Percentiles rank a stretch among this genome's conserved stretches.
phyloP scores from a whole-genome alignment of 2,797 vertebrate species.

The Eremophila alpestris region DNA sequence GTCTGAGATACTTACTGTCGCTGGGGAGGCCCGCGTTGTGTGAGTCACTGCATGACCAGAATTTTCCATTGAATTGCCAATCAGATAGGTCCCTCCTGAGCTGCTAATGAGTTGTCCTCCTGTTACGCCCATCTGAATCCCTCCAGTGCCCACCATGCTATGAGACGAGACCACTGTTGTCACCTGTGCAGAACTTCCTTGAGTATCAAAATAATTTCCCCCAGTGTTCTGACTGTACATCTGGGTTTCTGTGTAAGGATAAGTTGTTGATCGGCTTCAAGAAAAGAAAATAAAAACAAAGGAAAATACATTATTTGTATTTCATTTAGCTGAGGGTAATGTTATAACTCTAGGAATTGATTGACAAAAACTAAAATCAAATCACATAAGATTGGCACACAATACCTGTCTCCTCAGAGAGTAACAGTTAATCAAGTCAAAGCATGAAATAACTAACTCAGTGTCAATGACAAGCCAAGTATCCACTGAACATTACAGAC shows the following conservation, averaged over 20 bases:
- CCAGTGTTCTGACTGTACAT: slow-evolving; percentile 87
- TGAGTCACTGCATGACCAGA: slow-evolving; percentile 83
- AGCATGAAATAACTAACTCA: not conserved
- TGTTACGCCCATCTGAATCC: slow-evolving; percentile 84
- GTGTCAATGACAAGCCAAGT: not conserved
- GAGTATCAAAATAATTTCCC: slow-evolving; percentile 85
- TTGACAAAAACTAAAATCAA: not conserved
- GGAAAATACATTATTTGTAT: slow-evolving; percentile 43
- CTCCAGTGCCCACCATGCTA: slow-evolving; percentile 84
- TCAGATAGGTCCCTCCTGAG: slow-evolving; percentile 83
- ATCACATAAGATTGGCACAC: not conserved
- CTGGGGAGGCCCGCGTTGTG: slow-evolving; percentile 82
- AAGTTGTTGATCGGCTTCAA: slow-evolving; percentile 84
- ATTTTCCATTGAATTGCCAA: slow-evolving; percentile 85
- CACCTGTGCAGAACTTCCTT: slow-evolving; percentile 85
- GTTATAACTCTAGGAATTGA: not conserved
- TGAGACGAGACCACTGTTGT: slow-evolving; percentile 84
- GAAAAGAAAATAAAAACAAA: slow-evolving; percentile 58
- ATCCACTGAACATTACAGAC: not conserved
- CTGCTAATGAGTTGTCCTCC: slow-evolving; percentile 86
- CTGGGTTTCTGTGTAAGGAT: slow-evolving; percentile 85
- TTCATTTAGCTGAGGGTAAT: not conserved
- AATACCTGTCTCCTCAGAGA: not conserved
- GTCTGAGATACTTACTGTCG: slow-evolving; percentile 79
- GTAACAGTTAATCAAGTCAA: not conserved